Base-by-base conservation (phyloP, 2,888 invertebrate genomes). In the Drosophila nigricruria region DNA sequence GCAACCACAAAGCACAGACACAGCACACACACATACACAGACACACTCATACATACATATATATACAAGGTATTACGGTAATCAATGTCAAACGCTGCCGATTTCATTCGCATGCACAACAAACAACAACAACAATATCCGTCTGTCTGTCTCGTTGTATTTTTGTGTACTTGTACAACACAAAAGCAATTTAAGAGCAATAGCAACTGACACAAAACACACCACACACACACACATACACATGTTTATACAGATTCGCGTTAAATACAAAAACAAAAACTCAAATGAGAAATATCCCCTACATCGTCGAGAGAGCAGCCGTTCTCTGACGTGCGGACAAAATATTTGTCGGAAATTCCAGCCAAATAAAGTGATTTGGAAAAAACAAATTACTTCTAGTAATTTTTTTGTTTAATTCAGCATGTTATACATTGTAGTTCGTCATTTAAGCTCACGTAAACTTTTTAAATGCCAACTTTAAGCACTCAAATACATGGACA, bases 71-170 rank as follows among this genome's bases (percentile, higher is more conserved):
- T 89, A 90, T 89, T 89, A 88, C 86, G 84, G 89, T 89, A 89
- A 90, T 90, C 89, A 89, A 88, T 89, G 89, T 89, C 90, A 90
- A 89, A 84, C 73, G 84, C 79, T 85, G 80, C 82, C 86, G 83
- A 85, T 89, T 87, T 84, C 77, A 76, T 81, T 87, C 79, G 77
- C 77, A 73, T 82, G 72, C 72, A 72, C 79, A 84, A 75, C 70
- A 65, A 66, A 58, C 80, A 71, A 73, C 79, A 71, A 73, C 79
- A 78, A 72, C 64, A 76, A 76, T 72, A 80, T 74, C 68, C 68
- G 72, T 75, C 75, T 49, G 70, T 70, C 59, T 74, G 79, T 74
- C 66, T 67, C 60, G 58, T 43, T 67, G 60, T 74, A 54, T 70
- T 63, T 73, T 42, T 79, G 65, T 73, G 79, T 79, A 69, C 75